These are phyloP conservation scores for Dynastes grantii DNA, from an alignment of 2,888 invertebrate genomes.

Conservation along the genomic window DNA sequence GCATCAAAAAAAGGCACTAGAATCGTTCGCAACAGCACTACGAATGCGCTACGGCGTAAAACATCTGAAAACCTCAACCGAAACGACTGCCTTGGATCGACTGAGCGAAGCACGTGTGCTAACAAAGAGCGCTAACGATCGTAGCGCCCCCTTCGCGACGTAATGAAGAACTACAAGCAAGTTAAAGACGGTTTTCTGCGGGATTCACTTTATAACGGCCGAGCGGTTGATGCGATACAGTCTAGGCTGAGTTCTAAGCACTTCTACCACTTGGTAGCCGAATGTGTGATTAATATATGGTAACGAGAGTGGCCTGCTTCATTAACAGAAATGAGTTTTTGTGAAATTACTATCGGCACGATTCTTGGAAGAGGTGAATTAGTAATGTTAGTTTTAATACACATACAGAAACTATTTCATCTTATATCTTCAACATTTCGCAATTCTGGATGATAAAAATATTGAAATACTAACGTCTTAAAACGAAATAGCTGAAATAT, in stretches of 20 bases:
- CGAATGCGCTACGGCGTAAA: conserved; percentile 10
- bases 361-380: conserved; percentile 3
- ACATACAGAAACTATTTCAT: too few relatives aligned
- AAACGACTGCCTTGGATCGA: conserved; percentile 26
- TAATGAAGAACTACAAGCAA: neutral
- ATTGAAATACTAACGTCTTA: too few relatives aligned
- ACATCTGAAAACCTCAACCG: too few relatives aligned
- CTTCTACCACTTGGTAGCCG: neutral
- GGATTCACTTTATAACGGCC: neutral
- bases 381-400: neutral
- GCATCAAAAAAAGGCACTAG: neutral
- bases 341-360: neutral
- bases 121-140: conserved; percentile 45
- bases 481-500: too few relatives aligned
- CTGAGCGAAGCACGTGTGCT: conserved; percentile 43
- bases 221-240: neutral
- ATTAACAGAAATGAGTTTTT: neutral
- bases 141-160: neutral
- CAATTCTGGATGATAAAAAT: too few relatives aligned
- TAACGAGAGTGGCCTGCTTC: neutral
- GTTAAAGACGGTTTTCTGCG: neutral
- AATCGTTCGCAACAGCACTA: conserved; percentile 2
- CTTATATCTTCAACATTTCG: too few relatives aligned
- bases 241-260: neutral
- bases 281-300: neutral